A percentile compares a stretch with the other conserved stretches of the same genome.
These are phyloP conservation scores for Molorchus minor DNA, from an alignment of 2,888 invertebrate species.

Conservation along the genomic window DNA sequence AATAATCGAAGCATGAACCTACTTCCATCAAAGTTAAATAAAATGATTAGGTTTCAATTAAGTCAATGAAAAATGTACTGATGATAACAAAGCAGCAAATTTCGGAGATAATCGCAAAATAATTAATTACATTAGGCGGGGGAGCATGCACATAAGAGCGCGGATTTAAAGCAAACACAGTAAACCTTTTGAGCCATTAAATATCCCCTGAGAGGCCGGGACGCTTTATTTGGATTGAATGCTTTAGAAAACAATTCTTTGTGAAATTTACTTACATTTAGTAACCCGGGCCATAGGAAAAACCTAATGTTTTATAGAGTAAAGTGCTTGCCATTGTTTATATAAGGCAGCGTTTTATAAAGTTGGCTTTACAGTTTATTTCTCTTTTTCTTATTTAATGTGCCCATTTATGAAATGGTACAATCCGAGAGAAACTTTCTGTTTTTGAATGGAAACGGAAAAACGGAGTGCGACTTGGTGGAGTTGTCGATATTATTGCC, in stretches of 20 bases:
- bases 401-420: constrained; percentile 12
- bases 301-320: constrained; percentile 27
- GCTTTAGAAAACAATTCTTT: constrained; percentile 43
- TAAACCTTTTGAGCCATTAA: constrained; percentile 44
- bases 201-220: constrained; percentile 39
- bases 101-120: constrained; percentile 36
- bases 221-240: constrained; percentile 45
- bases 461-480: too few species aligned
- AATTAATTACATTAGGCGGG: constrained; percentile 36
- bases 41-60: constrained; percentile 2
- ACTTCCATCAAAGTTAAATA: background rate
- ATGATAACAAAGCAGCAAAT: constrained; percentile 16
- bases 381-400: constrained; percentile 14
- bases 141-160: constrained; percentile 32
- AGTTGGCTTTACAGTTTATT: constrained; percentile 10
- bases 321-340: constrained; percentile 28
- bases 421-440: background rate
- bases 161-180: constrained; percentile 41
- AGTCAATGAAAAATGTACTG: constrained; percentile 1
- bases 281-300: constrained; percentile 22
- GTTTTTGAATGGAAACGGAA: background rate
- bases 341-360: constrained; percentile 23
- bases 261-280: constrained; percentile 40
- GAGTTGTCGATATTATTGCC: too few species aligned
- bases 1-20: background rate